Evolutionary conservation across 2,797 vertebrate genomes (phyloP), one percentile per base, ranked within the genome.

Genomic region (Pangasius djambal): DNA sequence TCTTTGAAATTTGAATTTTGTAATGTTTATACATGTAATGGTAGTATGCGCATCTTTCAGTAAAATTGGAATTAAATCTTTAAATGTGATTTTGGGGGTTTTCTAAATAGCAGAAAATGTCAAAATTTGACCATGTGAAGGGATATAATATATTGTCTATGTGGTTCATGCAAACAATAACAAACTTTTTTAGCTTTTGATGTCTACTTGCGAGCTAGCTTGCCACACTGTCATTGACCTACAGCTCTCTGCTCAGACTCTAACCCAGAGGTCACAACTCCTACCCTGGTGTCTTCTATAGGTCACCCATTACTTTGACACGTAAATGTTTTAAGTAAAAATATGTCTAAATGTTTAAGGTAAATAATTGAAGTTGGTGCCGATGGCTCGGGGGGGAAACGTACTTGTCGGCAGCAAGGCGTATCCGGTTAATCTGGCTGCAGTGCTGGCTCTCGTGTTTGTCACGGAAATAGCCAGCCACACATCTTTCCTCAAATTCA

Each of bases 401-500:
- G 59, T 91, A 99, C 99, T 97, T 98, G 92, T 98, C 95, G 22
- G 97, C 95, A 50, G 97, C 98, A 86, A 93, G 92, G 92, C 95
- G 95, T 87, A 99, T 98, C 92, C 94, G 96, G 93, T 97, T 97
- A 18, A 94, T 95, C 82, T 95, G 94, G 89, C 96, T 97, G 91
- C 94, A 93, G 85, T 95, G 95, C 37, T 96, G 90, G 77, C 79
- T 93, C 90, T 97, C 94, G 2, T 92, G 96, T 93, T 97, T 97
- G 92, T 98, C 97, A 9, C 97, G 95, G 92, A 98, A 97, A 93
- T 99, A 97, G 4, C 94, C 95, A 91, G 97, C 93, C 7, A 99
- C 97, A 94, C 98, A 99, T 90, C 95, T 97, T 92, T 98, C 97
- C 91, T 99, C 99, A 91, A 99, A 99, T 92, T 98, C 97, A 83